phyloP scores from a whole-genome alignment of 2,797 vertebrate species.

The Scolopax bukidnonensis region DNA sequence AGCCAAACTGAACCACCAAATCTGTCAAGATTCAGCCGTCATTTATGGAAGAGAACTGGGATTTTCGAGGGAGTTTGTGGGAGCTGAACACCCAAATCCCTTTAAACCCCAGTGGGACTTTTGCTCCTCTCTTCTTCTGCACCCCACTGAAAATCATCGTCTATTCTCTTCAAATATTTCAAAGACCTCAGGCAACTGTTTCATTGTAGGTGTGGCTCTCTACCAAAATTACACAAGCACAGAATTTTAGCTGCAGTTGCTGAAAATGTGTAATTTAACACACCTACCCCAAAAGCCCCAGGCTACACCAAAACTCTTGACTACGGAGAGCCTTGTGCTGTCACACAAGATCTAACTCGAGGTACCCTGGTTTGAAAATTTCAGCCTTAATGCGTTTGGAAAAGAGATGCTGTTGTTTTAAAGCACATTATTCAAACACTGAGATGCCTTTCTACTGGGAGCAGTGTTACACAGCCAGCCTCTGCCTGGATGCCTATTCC shows the following conservation, averaged over 20 bases:
- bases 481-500: slow-evolving; percentile 61
- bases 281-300: background rate
- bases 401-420: slow-evolving; percentile 56
- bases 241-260: background rate
- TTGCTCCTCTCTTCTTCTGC: background rate
- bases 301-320: background rate
- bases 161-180: background rate
- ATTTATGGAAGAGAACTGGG: background rate
- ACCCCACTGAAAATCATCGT: background rate
- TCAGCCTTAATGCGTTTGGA: slow-evolving; percentile 29
- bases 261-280: slow-evolving; percentile 8
- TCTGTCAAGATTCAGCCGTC: slow-evolving; percentile 45
- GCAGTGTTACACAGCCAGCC: slow-evolving; percentile 5
- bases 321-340: background rate
- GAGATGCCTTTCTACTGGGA: slow-evolving; percentile 63
- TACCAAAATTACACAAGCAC: background rate
- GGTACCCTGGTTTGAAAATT: slow-evolving; percentile 28
- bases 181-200: background rate
- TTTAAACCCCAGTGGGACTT: background rate
- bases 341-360: background rate
- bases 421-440: slow-evolving; percentile 28
- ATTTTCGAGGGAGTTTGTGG: background rate
- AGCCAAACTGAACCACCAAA: slow-evolving; percentile 63
- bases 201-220: background rate
- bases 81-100: background rate